Evolutionary conservation across 2,797 vertebrate genomes (phyloP).

Genomic region (Ctenopoma kingsleyae): DNA sequence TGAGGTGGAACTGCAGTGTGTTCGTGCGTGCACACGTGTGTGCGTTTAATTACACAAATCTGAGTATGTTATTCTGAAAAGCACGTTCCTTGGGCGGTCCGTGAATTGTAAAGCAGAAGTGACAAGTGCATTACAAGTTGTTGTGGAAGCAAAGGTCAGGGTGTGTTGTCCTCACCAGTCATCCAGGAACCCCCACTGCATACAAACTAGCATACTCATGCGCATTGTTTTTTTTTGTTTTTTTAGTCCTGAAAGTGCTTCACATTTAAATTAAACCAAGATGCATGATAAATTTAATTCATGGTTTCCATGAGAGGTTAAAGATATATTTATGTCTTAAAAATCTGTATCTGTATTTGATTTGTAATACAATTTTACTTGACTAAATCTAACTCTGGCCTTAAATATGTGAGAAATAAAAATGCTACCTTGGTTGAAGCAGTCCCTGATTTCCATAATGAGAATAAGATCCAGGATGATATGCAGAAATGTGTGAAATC

Average conservation of each 20-base stretch:
- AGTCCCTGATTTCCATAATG: slow-evolving; percentile 21
- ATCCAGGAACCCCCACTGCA: slow-evolving; percentile 30
- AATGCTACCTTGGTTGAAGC: background rate
- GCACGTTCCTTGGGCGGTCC: slow-evolving; percentile 25
- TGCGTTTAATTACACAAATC: slow-evolving; percentile 52
- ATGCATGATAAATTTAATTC: background rate
- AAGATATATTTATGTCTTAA: slow-evolving; percentile 1
- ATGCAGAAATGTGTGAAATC: slow-evolving; percentile 42
- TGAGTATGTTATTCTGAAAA: slow-evolving; percentile 37
- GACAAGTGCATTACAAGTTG: slow-evolving; percentile 64
- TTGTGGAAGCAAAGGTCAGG: slow-evolving; percentile 69
- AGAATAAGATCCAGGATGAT: slow-evolving; percentile 29
- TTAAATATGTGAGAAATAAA: background rate
- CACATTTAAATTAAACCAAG: slow-evolving; percentile 2
- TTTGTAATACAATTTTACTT: background rate
- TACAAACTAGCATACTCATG: slow-evolving; percentile 43
- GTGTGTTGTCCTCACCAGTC: slow-evolving; percentile 46
- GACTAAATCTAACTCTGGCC: background rate
- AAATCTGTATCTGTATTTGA: background rate
- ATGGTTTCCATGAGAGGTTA: background rate
- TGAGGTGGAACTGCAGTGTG: slow-evolving; percentile 17
- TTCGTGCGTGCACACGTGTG: slow-evolving; percentile 17
- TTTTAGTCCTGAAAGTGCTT: background rate
- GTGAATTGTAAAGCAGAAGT: slow-evolving; percentile 55
- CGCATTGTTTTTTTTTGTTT: too few relatives aligned